A percentile compares a stretch with the other conserved stretches of the same genome.
Evolutionary conservation across 2,113 vertebrate genomes (phyloP).

Genomic region (Phyllostomus discolor): DNA sequence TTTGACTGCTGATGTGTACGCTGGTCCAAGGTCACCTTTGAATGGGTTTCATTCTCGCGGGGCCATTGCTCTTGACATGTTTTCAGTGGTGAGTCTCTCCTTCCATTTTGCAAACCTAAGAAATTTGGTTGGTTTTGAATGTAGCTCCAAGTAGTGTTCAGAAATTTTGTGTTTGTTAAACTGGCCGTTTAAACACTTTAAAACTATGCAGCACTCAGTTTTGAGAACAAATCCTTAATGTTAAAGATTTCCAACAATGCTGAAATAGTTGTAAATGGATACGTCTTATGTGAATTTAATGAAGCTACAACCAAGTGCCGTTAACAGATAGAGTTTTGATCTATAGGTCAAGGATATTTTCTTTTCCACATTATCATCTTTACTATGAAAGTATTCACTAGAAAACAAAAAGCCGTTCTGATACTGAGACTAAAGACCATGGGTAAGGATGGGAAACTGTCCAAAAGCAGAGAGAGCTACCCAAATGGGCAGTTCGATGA

Average conservation of each 20-base stretch:
- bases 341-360: neutral
- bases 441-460: neutral
- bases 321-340: neutral
- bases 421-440: neutral
- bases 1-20: neutral
- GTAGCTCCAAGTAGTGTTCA: neutral
- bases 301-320: neutral
- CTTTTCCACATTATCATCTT: neutral
- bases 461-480: neutral
- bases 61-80: neutral
- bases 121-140: conserved; percentile 24
- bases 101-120: conserved; percentile 35
- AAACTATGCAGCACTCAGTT: neutral
- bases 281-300: neutral
- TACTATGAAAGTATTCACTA: neutral
- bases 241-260: neutral
- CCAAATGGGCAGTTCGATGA: neutral
- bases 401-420: neutral
- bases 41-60: neutral
- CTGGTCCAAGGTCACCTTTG: neutral
- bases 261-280: neutral
- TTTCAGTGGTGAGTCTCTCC: neutral
- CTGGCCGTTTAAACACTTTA: neutral
- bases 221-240: conserved; percentile 17
- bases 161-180: conserved; percentile 14